A percentile compares a stretch with the other conserved stretches of the same genome.
These are phyloP conservation scores for Dasypogon diadema DNA, from an alignment of 2,888 invertebrate genomes.

Conservation along the genomic window DNA sequence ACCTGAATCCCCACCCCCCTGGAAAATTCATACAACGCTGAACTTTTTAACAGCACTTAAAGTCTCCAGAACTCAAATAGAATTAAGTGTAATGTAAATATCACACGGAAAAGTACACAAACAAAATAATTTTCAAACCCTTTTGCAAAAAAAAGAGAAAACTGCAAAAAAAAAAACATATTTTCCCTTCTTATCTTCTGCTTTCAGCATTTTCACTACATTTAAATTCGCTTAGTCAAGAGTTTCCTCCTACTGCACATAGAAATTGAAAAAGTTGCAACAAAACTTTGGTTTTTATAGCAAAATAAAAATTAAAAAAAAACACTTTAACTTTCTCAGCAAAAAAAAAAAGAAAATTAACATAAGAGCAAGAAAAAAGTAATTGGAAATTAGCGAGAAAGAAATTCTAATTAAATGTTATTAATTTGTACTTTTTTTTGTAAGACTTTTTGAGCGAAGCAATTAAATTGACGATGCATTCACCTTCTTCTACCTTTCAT, in stretches of 20 bases:
- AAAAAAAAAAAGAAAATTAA: slow-evolving; percentile 33
- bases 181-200: slow-evolving; percentile 47
- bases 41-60: no score
- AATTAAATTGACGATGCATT: slow-evolving; percentile 38
- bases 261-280: slow-evolving; percentile 26
- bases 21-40: neutral
- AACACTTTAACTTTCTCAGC: neutral
- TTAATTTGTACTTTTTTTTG: slow-evolving; percentile 22
- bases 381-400: slow-evolving; percentile 5
- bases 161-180: no score
- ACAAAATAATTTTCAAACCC: neutral
- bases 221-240: slow-evolving; percentile 22
- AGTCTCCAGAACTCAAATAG: no score
- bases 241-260: slow-evolving; percentile 23
- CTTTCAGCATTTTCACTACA: slow-evolving; percentile 43
- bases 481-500: slow-evolving; percentile 44
- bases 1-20: neutral
- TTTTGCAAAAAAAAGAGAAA: slow-evolving; percentile 27
- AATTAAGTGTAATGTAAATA: neutral
- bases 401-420: slow-evolving; percentile 23
- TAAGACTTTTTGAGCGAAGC: slow-evolving; percentile 19
- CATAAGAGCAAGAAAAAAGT: neutral
- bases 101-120: neutral
- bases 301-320: no score
- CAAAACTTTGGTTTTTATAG: slow-evolving; percentile 12